Evolutionary conservation across 2,113 vertebrate species (phyloP), one percentile per base, ranked within the genome.

Genomic region (Seriola quinqueradiata): DNA sequence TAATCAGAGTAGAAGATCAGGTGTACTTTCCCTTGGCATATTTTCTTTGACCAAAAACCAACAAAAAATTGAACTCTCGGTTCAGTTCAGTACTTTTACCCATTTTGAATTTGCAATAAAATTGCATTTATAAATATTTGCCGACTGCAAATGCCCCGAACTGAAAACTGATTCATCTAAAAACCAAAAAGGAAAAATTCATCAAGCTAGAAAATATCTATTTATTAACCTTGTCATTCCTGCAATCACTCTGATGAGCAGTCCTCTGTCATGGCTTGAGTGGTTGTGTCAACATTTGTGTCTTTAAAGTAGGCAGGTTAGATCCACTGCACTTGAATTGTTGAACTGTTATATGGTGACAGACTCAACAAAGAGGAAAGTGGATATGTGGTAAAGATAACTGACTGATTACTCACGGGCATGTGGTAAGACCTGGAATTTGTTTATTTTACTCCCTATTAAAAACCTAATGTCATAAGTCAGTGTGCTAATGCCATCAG

Each of bases 51-150:
- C 14, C 40, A 17, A 28, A 28, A 52, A 14, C 23, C 12, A 50
- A 19, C 3, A 68, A 78, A 69, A 77, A 72, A 70, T 13, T 21
- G n/a, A 7, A 38, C 9, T 55, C 44, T 44, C 25, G 23, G 12
- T 17, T 17, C 14, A 36, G 21, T 40, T 84, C 68, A 70, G 13
- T 48, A 14, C 25, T 52, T 73, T 61, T 40, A 55, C 11, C 59
- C 7, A 36, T 54, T 66, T 17, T 46, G 44, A 12, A 25, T 44
- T 8, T 75, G 7, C 48, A 25, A 61, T 42, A 23, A 48, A 78
- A 69, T 44, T 59, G 3, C 16, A 73, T 21, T 44, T 14, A 46
- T 25, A 44, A 19, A 65, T 21, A 5, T 79, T 84, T 71, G 50
- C 23, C 2, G 54, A 17, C 55, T 77, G 23, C 17, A 73, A 64